Percentiles rank a stretch among this genome's conserved stretches.
phyloP scores from a whole-genome alignment of 2,797 vertebrate species.

The Eulemur albifrons region DNA sequence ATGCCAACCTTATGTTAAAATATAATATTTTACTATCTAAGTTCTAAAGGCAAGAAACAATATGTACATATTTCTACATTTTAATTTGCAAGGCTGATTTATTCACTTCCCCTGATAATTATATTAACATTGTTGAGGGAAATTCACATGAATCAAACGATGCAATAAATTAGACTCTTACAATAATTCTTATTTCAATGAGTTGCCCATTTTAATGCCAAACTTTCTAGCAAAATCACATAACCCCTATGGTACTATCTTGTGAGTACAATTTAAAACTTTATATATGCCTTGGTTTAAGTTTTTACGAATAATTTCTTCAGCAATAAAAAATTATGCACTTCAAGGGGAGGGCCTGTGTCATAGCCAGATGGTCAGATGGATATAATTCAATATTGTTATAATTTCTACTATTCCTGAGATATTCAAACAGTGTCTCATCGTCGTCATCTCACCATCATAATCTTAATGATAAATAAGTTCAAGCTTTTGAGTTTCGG shows the following conservation, averaged over 20 bases:
- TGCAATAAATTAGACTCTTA: background rate
- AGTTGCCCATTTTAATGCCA: background rate
- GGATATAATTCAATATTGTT: background rate
- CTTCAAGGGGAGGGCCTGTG: background rate
- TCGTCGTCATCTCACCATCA: background rate
- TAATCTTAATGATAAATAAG: background rate
- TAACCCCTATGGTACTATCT: background rate
- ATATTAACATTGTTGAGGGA: background rate
- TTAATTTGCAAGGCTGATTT: background rate
- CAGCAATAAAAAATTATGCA: background rate
- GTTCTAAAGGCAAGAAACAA: background rate
- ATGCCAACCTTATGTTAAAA: background rate
- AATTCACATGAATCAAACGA: background rate
- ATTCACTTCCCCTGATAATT: background rate
- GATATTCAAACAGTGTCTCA: background rate
- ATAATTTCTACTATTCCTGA: background rate
- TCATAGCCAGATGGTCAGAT: background rate
- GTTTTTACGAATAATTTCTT: background rate
- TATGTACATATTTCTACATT: background rate
- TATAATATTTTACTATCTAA: background rate
- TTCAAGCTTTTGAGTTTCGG: background rate
- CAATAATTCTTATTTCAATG: background rate
- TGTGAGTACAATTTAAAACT: background rate
- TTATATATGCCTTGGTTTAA: background rate
- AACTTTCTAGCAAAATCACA: background rate